Conservation (phyloP, 2,888 invertebrate genomes). For the Pteria penguin region DNA sequence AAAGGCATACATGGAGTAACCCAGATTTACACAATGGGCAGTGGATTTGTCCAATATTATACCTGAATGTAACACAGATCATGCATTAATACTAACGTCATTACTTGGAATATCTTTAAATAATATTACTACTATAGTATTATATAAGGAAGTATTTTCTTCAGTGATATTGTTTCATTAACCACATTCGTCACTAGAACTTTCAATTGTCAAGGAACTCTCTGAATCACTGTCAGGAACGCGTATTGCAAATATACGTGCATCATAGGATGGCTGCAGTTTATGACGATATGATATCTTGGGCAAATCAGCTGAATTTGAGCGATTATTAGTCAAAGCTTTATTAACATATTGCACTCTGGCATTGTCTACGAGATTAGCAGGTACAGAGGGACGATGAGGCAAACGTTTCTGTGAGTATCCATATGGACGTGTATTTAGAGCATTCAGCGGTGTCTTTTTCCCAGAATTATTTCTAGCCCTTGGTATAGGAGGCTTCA, state of each 20-base stretch:
- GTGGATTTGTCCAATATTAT: too few species aligned
- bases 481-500: constrained; percentile 22
- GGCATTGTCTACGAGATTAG: constrained; percentile 13
- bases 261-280: constrained; percentile 48
- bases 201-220: background rate
- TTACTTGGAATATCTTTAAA: too few species aligned
- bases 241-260: constrained; percentile 43
- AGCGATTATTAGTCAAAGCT: constrained; percentile 41
- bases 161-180: too few species aligned
- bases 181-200: too few species aligned
- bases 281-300: constrained; percentile 55
- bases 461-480: constrained; percentile 11
- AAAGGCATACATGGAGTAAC: too few species aligned
- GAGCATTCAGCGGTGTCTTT: constrained; percentile 35
- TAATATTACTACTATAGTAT: too few species aligned
- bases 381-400: constrained; percentile 25
- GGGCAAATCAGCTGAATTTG: constrained; percentile 57
- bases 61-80: too few species aligned
- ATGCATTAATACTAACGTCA: too few species aligned
- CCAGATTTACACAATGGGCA: too few species aligned
- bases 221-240: constrained; percentile 8
- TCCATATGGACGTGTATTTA: constrained; percentile 58
- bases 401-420: constrained; percentile 39
- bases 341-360: background rate
- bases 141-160: too few species aligned